These are phyloP conservation scores for Monoplex corrugatus DNA, from an alignment of 2,888 invertebrate genomes.

Conservation along the genomic window DNA sequence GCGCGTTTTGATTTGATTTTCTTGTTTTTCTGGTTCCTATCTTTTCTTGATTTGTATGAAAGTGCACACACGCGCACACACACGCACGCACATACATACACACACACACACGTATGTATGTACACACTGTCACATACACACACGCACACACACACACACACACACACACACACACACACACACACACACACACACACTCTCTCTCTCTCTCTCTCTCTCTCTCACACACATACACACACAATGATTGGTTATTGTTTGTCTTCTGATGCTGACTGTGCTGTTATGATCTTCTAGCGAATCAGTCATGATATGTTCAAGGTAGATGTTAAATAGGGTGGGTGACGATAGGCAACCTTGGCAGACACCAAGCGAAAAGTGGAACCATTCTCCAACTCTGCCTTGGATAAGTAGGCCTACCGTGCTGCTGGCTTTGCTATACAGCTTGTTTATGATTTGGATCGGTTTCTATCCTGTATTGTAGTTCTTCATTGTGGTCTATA, in stretches of 20 bases:
- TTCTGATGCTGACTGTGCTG: conserved; percentile 56
- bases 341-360: conserved; percentile 50
- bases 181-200: too few relatives aligned
- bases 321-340: not conserved
- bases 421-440: not conserved
- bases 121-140: too few relatives aligned
- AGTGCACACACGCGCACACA: too few relatives aligned
- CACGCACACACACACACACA: too few relatives aligned
- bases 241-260: conserved; percentile 52
- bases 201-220: too few relatives aligned
- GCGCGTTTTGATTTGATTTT: too few relatives aligned
- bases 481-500: conserved; percentile 36
- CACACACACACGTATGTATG: too few relatives aligned
- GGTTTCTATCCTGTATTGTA: conserved; percentile 33
- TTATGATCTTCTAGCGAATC: conserved; percentile 52
- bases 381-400: conserved; percentile 53
- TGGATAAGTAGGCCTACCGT: conserved; percentile 26
- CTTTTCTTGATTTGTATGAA: too few relatives aligned
- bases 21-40: too few relatives aligned
- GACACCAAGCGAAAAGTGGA: conserved; percentile 53
- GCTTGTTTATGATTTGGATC: conserved; percentile 6
- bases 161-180: too few relatives aligned
- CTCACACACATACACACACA: too few relatives aligned
- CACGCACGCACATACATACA: too few relatives aligned
- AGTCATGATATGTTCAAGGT: not conserved